Conservation (phyloP, 1,140 invertebrate genomes). For the Drosophila watanabei region DNA sequence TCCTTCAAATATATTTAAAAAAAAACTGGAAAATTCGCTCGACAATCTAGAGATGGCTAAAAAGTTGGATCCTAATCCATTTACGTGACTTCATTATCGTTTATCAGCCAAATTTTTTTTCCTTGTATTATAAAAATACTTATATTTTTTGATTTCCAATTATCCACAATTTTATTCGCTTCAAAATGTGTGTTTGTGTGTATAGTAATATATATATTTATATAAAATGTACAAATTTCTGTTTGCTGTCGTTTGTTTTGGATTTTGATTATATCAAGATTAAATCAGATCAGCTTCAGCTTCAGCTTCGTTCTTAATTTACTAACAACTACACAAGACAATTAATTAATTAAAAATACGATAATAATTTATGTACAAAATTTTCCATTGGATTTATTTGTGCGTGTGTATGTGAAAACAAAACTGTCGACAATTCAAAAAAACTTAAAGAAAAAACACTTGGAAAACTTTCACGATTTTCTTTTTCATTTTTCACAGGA, state of each 20-base stretch:
- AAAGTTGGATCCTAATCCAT: neutral
- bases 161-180: constrained; percentile 82
- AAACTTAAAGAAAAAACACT: constrained; percentile 39
- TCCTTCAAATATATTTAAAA: no score
- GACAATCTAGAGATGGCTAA: neutral
- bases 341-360: constrained; percentile 79
- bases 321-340: constrained; percentile 70
- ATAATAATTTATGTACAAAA: constrained; percentile 83
- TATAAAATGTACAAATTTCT: constrained; percentile 77
- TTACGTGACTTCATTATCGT: neutral
- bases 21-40: no score
- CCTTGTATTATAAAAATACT: neutral
- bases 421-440: constrained; percentile 65
- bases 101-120: neutral
- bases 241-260: constrained; percentile 45
- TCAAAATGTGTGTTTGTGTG: constrained; percentile 68
- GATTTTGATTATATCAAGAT: constrained; percentile 44
- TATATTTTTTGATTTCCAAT: constrained; percentile 61
- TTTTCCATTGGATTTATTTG: constrained; percentile 76
- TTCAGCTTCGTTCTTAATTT: constrained; percentile 64
- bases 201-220: constrained; percentile 37
- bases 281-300: constrained; percentile 41
- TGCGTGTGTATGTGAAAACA: constrained; percentile 50
- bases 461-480: constrained; percentile 40
- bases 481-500: constrained; percentile 23